These are phyloP conservation scores for Entomyzon cyanotis DNA, from an alignment of 2,113 vertebrate genomes.

Conservation along the genomic window DNA sequence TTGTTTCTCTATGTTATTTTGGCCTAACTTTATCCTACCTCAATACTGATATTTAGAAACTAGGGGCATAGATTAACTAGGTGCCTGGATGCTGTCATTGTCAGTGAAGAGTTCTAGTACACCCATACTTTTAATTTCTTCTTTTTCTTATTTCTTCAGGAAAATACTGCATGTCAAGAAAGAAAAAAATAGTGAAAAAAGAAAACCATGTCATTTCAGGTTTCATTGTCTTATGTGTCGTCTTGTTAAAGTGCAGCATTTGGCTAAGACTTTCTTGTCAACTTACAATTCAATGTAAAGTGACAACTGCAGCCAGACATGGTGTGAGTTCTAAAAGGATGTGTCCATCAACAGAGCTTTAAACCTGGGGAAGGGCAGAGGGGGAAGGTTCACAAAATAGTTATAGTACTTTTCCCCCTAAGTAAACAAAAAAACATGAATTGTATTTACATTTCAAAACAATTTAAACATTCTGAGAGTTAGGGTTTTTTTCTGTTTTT, in stretches of 20 bases:
- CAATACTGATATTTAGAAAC: neutral
- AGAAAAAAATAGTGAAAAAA: neutral
- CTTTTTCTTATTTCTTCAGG: neutral
- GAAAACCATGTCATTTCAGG: neutral
- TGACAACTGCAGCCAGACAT: constrained; percentile 44
- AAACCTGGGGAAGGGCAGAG: rapidly evolving
- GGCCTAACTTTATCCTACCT: neutral
- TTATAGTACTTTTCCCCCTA: neutral
- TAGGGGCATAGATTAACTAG: rapidly evolving
- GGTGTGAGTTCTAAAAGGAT: constrained; percentile 18
- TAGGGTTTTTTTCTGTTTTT: too few relatives aligned
- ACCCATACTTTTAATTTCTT: neutral
- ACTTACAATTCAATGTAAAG: constrained; percentile 35
- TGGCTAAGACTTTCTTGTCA: constrained; percentile 32
- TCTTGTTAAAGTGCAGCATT: constrained; percentile 27
- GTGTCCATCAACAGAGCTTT: neutral
- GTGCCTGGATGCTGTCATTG: neutral
- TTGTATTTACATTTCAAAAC: neutral
- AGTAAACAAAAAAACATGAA: neutral
- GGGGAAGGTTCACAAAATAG: neutral
- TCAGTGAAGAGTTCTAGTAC: neutral
- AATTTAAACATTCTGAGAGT: neutral
- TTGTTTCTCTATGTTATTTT: neutral
- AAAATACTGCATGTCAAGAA: neutral
- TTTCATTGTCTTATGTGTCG: neutral